Evolutionary conservation across 1,140 invertebrate genomes (phyloP), one percentile per base, ranked within the genome.

Genomic region (Drosophila arawakana): DNA sequence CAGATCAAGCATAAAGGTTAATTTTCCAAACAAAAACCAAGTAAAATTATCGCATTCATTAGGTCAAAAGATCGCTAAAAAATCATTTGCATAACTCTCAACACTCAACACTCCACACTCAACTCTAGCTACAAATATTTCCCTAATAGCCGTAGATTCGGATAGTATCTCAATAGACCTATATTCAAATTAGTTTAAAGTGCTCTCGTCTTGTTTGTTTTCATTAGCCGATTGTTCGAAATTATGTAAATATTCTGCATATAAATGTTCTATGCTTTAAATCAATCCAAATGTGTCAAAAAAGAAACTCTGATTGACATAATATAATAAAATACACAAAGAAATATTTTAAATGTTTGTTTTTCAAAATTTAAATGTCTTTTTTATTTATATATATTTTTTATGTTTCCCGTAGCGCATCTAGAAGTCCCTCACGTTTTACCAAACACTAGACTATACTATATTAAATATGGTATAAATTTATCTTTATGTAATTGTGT

Each of bases 281-380:
- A 60, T 72, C 54, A 73, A 59, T 44, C 70, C 59, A 59, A 73
- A 73, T 73, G 30, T 73, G 63, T 73, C 71, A 73, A 46, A 73
- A 54, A 15, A 68, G 63, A 60, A 41, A 55, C 52, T 49, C 3
- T 5, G 4, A 30, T 30, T 30, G 25, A 30, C 25, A 30, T 30
- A 30, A 30, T 30, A 30, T 30, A 30, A 30, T 30, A 30, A 30
- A 30, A 30, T 30, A 30, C 25, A 30, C 4, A 30, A 30, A 30
- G 6, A 30, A 30, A 30, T 30, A 30, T 30, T 3, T 3, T 1
- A 25, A 25, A 25, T 15, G 15, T 15, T 21, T 21, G 18, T 21
- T 21, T 21, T 21, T 21, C 18, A 30, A 30, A 30, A 30, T 30
- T 30, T 30, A 30, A 21, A 21, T 21, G 18, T 21, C 18, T 21